A percentile compares a stretch with the other conserved stretches of the same genome.
Evolutionary conservation across 1,140 invertebrate genomes (phyloP).

Genomic region (Drosophila pseudoananassae): DNA sequence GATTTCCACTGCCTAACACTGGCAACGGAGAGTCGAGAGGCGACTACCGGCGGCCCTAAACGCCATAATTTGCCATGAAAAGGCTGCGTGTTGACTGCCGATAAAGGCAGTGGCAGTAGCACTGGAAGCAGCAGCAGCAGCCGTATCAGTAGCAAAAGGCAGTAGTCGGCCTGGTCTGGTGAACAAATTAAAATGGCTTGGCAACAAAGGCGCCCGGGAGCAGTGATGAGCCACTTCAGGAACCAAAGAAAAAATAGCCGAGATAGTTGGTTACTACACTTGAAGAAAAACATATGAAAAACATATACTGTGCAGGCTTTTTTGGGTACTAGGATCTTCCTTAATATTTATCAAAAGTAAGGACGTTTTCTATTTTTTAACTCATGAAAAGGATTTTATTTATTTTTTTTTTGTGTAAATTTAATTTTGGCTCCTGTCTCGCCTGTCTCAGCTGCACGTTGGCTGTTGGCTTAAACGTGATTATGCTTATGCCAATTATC

Average conservation of each 20-base stretch:
- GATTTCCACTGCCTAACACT: background rate
- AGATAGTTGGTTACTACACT: constrained; percentile 58
- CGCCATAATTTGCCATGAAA: constrained; percentile 81
- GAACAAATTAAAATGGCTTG: constrained; percentile 65
- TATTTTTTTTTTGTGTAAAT: constrained; percentile 16
- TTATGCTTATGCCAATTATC: constrained; percentile 83
- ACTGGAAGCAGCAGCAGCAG: constrained; percentile 18
- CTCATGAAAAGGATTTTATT: background rate
- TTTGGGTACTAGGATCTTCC: too few species aligned
- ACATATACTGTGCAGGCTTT: too few species aligned
- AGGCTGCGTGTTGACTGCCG: constrained; percentile 81
- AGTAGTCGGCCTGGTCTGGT: constrained; percentile 14
- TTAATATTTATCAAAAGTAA: too few species aligned
- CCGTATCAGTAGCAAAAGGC: constrained; percentile 59
- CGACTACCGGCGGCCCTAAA: constrained; percentile 49
- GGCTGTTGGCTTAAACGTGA: constrained; percentile 79
- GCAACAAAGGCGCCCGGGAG: constrained; percentile 60
- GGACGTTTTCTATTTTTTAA: too few species aligned
- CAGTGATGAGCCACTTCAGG: constrained; percentile 34
- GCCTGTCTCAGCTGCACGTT: constrained; percentile 64
- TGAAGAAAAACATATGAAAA: background rate
- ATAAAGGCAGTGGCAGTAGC: constrained; percentile 50
- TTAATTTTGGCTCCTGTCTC: constrained; percentile 39
- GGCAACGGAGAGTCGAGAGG: background rate
- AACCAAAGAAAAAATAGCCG: constrained; percentile 33